phyloP scores from a whole-genome alignment of 1,140 invertebrate genomes.

The Drosophila paulistorum region DNA sequence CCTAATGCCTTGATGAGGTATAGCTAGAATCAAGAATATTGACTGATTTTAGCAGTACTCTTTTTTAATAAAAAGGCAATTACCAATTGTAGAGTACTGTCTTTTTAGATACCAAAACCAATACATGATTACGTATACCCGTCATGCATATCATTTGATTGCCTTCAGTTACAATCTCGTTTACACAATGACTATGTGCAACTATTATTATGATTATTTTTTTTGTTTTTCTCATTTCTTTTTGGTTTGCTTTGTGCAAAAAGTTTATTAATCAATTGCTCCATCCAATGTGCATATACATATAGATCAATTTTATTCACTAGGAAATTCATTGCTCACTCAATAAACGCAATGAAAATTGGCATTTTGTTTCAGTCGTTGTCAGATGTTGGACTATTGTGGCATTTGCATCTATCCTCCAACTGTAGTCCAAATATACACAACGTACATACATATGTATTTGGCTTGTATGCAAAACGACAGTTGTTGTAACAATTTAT shows the following conservation, averaged over 20 bases:
- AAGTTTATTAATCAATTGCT: conserved; percentile 21
- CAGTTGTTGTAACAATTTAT: conserved; percentile 78
- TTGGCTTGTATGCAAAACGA: conserved; percentile 65
- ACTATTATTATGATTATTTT: not conserved
- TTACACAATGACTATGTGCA: not conserved
- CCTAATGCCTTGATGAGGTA: too few species aligned
- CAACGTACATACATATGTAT: conserved; percentile 15
- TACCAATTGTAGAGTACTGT: too few species aligned
- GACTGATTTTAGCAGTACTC: too few species aligned
- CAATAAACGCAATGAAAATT: conserved; percentile 59
- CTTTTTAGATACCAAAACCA: too few species aligned
- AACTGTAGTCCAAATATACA: conserved; percentile 5
- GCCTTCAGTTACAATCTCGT: not conserved
- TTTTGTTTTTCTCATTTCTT: not conserved
- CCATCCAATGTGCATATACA: conserved; percentile 14
- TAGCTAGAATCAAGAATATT: too few species aligned
- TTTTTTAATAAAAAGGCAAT: too few species aligned
- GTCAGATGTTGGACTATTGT: conserved; percentile 25
- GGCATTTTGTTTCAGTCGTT: conserved; percentile 40
- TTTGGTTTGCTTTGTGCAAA: conserved; percentile 2
- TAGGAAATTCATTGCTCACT: conserved; percentile 57
- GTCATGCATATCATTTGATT: not conserved
- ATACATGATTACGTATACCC: too few species aligned
- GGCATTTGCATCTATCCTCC: conserved; percentile 26
- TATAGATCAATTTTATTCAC: conserved; percentile 50